These are phyloP conservation scores for Hylia prasina DNA, from an alignment of 2,113 vertebrate genomes.

Conservation along the genomic window DNA sequence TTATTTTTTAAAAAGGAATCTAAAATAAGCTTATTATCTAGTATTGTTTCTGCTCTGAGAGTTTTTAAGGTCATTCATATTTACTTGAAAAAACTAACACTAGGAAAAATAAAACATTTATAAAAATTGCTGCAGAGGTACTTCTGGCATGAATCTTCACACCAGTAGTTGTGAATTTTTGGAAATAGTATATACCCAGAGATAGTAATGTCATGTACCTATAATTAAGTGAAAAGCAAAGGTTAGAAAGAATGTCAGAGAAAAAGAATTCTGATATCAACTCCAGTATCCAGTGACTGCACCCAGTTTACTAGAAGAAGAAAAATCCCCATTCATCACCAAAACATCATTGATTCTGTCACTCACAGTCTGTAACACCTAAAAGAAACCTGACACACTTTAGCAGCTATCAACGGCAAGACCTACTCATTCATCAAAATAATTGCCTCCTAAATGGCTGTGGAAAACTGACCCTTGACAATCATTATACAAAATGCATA, in stretches of 20 bases:
- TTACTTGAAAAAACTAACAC: background rate
- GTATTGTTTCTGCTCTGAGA: background rate
- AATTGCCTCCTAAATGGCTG: background rate
- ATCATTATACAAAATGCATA: background rate
- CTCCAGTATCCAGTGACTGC: background rate
- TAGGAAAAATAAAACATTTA: background rate
- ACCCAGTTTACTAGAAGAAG: background rate
- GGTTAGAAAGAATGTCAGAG: background rate
- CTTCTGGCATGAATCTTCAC: background rate
- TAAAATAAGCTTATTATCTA: background rate
- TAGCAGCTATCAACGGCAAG: background rate
- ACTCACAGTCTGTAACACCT: background rate
- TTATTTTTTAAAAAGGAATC: background rate
- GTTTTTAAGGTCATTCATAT: background rate
- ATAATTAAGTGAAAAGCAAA: background rate
- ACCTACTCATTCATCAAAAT: background rate
- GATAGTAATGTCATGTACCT: background rate
- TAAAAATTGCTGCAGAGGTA: background rate
- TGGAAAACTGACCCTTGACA: background rate
- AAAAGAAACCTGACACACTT: background rate
- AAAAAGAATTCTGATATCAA: background rate
- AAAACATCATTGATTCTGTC: background rate
- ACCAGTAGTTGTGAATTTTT: background rate
- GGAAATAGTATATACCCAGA: background rate
- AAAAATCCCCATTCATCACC: background rate